These are phyloP conservation scores for Julus scandinavius DNA, from an alignment of 2,888 invertebrate genomes.

Conservation along the genomic window DNA sequence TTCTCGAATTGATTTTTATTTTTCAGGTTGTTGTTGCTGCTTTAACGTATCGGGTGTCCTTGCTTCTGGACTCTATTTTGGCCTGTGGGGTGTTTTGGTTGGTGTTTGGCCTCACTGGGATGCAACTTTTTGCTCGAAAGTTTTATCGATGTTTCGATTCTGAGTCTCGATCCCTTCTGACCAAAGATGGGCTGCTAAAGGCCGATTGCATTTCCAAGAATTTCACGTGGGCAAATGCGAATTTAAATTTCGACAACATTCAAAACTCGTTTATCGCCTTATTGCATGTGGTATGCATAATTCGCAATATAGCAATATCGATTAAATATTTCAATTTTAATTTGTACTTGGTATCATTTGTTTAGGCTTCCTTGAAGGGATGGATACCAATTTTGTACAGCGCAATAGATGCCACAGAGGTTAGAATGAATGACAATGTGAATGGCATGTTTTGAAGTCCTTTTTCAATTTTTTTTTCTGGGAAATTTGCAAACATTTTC, in stretches of 20 bases:
- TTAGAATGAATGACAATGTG: not conserved
- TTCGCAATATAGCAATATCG: not conserved
- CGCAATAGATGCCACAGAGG: not conserved
- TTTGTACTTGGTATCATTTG: not conserved
- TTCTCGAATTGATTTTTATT: not conserved
- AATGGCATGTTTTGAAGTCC: not conserved
- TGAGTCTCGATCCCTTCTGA: not conserved
- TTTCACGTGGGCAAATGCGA: constrained; percentile 13
- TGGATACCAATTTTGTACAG: constrained; percentile 1
- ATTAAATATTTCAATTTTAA: not conserved
- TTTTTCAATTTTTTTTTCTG: no score
- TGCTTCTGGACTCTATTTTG: constrained; percentile 35
- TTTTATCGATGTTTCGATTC: constrained; percentile 36
- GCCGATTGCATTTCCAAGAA: not conserved
- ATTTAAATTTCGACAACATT: constrained; percentile 45
- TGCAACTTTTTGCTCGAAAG: constrained; percentile 43
- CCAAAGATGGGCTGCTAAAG: not conserved
- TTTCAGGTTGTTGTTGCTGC: constrained; percentile 50
- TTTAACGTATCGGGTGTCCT: not conserved
- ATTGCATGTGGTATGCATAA: constrained; percentile 36
- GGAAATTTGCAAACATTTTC: not conserved
- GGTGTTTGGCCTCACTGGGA: constrained; percentile 15
- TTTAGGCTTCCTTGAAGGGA: constrained; percentile 7
- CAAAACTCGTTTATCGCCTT: constrained; percentile 46
- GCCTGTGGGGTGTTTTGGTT: constrained; percentile 37